Base-by-base conservation (phyloP, 2,888 invertebrate species). In the Aleiodes leptofemur region DNA sequence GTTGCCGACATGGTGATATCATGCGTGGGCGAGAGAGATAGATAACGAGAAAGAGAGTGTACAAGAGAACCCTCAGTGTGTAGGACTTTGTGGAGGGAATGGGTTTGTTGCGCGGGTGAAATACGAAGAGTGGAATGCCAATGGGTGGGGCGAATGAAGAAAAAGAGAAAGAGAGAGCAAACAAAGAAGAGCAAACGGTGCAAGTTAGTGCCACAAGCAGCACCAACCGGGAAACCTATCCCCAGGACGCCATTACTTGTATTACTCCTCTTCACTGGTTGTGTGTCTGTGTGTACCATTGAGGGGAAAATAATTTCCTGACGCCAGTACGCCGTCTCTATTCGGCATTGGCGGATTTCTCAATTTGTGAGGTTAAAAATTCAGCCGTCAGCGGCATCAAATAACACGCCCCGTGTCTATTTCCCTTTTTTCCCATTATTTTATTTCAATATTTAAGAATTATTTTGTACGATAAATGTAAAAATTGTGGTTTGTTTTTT, bases 191-290 rank as follows among this genome's bases (percentile, higher is more conserved):
- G 66, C 55, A 50, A 55, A 72, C 43, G 64, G 34, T 38, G 66
- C 55, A 29, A 68, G 57, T 34, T 51, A 51, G 51, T 51, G 23
- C 34, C 51, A 68, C 51, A 23, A 29, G 51, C 51, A 51, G 51
- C 50, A 51, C 68, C 72, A 55, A 23, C 68, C 66, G 38, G 66
- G 55, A 66, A 68, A 51, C n/a, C n/a, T 34, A 51, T 34, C 31
- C 48, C 29, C 31, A 23, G 23, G 68, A 66, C 73, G 73, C 73
- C 73, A 73, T 73, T 73, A 73, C 66, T 66, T 66, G 73, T 43
- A n/a, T 55, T 51, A 48, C 11, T 31, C 48, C 11, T 23, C n/a
- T 43, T 57, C 23, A 48, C 55, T 68, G 48, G 34, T 29, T 29
- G 34, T 31, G 56, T 11, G 3, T 1, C 14, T 29, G 57, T 8